Percentiles rank a stretch among this genome's conserved stretches.
Evolutionary conservation across 2,888 invertebrate species (phyloP).

Genomic region (Drosophila ochracea): DNA sequence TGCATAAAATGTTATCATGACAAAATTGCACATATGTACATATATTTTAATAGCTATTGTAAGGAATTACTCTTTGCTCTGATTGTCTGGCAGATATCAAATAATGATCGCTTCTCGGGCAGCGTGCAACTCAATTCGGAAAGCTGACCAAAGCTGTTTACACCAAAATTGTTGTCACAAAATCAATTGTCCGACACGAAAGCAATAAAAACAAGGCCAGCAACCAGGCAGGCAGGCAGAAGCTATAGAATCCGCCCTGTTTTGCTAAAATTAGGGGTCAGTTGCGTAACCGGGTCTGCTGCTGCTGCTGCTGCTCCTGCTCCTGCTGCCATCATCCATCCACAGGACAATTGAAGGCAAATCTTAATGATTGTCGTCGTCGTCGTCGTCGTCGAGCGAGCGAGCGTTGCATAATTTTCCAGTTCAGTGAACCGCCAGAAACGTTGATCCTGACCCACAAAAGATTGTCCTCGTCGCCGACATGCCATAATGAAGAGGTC

Average conservation of each 20-base stretch:
- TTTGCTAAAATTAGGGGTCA: conserved; percentile 42
- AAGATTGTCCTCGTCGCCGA: conserved; percentile 34
- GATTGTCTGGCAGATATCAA: not conserved
- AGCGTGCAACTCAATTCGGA: conserved; percentile 43
- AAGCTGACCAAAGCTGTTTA: conserved; percentile 71
- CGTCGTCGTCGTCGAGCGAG: conserved; percentile 3
- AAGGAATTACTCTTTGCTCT: not conserved
- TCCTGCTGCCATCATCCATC: conserved; percentile 10
- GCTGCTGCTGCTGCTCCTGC: not conserved
- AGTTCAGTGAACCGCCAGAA: conserved; percentile 54
- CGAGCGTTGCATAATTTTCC: conserved; percentile 71
- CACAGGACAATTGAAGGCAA: conserved; percentile 20
- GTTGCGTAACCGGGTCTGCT: conserved; percentile 2
- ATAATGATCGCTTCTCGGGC: not conserved
- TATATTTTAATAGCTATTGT: not conserved
- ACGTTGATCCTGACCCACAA: conserved; percentile 44
- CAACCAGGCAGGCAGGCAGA: not conserved
- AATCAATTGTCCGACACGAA: conserved; percentile 73
- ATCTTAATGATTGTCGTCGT: conserved; percentile 21
- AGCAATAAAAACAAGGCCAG: conserved; percentile 68
- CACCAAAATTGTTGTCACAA: conserved; percentile 72
- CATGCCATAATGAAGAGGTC: conserved; percentile 71
- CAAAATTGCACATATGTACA: not conserved
- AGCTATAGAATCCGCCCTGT: conserved; percentile 4
- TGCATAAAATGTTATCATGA: not conserved